These are phyloP conservation scores for Chloroceryle amazona DNA, from an alignment of 2,797 vertebrate species.

Conservation along the genomic window DNA sequence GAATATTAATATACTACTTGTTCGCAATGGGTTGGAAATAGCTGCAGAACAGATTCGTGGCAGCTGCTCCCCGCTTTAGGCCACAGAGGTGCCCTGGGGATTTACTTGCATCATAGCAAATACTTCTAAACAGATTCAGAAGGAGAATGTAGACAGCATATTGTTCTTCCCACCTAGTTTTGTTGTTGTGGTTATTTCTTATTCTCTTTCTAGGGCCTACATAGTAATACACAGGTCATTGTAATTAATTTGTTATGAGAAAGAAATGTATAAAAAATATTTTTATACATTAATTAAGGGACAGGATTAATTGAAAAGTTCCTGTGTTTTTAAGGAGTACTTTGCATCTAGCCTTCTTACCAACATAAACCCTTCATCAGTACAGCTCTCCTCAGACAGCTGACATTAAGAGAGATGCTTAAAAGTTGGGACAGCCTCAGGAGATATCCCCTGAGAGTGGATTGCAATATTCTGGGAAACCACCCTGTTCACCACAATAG, in stretches of 20 bases:
- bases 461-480: slow-evolving; percentile 6
- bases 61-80: neutral
- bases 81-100: neutral
- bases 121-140: neutral
- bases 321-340: neutral
- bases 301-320: neutral
- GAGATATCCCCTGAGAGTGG: neutral
- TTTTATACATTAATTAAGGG: neutral
- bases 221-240: neutral
- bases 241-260: neutral
- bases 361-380: neutral
- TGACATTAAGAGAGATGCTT: neutral
- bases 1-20: neutral
- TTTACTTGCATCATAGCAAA: neutral
- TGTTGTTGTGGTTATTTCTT: neutral
- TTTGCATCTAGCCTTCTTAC: neutral
- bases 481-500: neutral
- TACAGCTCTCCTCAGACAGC: neutral
- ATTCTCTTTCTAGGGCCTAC: neutral
- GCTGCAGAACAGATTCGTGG: neutral
- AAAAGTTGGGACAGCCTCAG: neutral
- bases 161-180: neutral
- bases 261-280: neutral
- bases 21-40: neutral
- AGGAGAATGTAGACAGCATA: neutral